Percentiles rank a stretch among this genome's conserved stretches.
Evolutionary conservation across 2,797 vertebrate genomes (phyloP).

Genomic region (Argyrosomus regius): DNA sequence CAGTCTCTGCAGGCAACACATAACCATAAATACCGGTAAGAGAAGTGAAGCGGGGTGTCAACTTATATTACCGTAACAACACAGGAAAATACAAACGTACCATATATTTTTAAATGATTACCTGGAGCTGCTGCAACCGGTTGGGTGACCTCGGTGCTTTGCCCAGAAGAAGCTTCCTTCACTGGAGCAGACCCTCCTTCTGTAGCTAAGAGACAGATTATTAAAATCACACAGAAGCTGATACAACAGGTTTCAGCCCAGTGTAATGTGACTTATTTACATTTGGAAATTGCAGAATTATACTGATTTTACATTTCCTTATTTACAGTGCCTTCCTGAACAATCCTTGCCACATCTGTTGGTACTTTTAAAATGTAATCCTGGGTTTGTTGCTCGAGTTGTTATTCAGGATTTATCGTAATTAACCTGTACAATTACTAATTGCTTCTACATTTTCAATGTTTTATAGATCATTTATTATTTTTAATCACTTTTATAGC

Average conservation of each 20-base stretch:
- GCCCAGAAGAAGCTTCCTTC: constrained; percentile 47
- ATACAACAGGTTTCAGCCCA: neutral
- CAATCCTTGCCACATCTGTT: neutral
- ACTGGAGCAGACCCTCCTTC: constrained; percentile 32
- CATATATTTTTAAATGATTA: constrained; percentile 19
- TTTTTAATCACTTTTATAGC: neutral
- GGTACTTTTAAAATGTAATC: neutral
- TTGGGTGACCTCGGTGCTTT: constrained; percentile 33
- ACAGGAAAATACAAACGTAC: fast-evolving
- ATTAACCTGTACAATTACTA: too few relatives aligned
- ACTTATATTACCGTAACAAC: neutral
- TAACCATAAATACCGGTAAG: neutral
- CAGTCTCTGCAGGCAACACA: neutral
- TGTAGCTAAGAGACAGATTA: constrained; percentile 16
- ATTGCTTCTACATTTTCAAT: too few relatives aligned
- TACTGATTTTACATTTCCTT: neutral
- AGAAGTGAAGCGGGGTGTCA: neutral
- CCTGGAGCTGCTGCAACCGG: constrained; percentile 68
- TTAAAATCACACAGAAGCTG: neutral
- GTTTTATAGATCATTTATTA: neutral
- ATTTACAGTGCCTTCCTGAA: neutral
- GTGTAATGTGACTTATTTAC: neutral
- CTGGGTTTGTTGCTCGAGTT: neutral
- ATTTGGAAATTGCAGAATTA: too few relatives aligned
- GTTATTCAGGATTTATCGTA: too few relatives aligned